Evolutionary conservation across 1,140 invertebrate species (phyloP).

Genomic region (Nymphalis io): DNA sequence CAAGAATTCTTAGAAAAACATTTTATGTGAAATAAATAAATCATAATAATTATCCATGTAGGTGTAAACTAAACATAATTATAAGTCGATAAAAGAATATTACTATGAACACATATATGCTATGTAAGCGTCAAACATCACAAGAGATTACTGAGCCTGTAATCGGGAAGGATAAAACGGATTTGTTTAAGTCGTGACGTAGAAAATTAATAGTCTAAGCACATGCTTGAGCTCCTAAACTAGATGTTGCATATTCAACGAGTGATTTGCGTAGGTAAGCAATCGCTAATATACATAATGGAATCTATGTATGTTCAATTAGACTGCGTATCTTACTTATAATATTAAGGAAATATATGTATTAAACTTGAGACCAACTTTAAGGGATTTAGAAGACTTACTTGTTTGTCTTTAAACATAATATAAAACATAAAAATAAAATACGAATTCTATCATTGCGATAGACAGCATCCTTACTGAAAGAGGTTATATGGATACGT

Average conservation of each 20-base stretch:
- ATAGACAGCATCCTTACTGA: too few species aligned
- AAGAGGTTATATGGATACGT: too few species aligned
- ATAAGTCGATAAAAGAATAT: background rate
- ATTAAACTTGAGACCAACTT: background rate
- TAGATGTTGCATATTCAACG: slow-evolving; percentile 74
- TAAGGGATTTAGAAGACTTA: background rate
- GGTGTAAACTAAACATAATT: too few species aligned
- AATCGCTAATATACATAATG: slow-evolving; percentile 38
- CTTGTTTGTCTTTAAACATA: too few species aligned
- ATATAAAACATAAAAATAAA: too few species aligned
- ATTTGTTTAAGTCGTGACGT: slow-evolving; percentile 57
- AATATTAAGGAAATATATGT: slow-evolving; percentile 9
- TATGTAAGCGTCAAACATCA: slow-evolving; percentile 31
- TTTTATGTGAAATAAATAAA: too few species aligned
- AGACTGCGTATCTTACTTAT: slow-evolving; percentile 12
- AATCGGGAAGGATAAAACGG: slow-evolving; percentile 53
- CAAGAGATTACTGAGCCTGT: slow-evolving; percentile 31
- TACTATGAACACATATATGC: slow-evolving; percentile 15
- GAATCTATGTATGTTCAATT: slow-evolving; percentile 30
- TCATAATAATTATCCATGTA: too few species aligned
- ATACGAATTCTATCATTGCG: too few species aligned
- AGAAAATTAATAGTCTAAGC: slow-evolving; percentile 77
- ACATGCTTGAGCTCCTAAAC: slow-evolving; percentile 75
- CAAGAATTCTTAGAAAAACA: too few species aligned
- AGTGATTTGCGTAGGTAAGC: slow-evolving; percentile 39